These are phyloP conservation scores for Mustelus asterias DNA, from an alignment of 2,113 vertebrate genomes.

Conservation along the genomic window DNA sequence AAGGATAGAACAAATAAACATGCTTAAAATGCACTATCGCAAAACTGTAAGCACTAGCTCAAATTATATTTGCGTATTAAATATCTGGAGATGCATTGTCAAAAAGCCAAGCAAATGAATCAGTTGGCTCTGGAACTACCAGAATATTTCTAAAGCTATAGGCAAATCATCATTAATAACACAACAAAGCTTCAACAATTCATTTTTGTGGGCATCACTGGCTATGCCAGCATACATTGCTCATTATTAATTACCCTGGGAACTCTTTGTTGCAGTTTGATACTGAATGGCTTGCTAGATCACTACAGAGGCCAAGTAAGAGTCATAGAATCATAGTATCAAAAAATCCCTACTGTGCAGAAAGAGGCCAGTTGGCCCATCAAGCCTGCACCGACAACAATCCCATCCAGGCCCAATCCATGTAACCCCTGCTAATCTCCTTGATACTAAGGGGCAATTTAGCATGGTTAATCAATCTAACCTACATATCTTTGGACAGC, in stretches of 20 bases:
- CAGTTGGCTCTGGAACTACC: not conserved
- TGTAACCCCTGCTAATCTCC: no score
- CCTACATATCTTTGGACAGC: no score
- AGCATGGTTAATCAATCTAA: no score
- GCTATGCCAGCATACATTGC: not conserved
- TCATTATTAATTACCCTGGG: no score
- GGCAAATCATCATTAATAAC: not conserved
- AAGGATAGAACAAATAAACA: not conserved
- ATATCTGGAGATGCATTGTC: not conserved
- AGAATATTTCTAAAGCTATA: not conserved
- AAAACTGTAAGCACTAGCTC: conserved; percentile 4
- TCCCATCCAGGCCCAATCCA: no score
- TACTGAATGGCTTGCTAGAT: no score
- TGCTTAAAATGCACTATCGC: not conserved
- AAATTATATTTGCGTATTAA: not conserved
- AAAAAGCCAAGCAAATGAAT: not conserved
- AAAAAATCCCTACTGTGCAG: no score
- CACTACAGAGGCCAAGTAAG: not conserved
- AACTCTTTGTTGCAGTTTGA: no score
- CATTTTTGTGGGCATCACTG: not conserved
- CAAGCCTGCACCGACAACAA: no score
- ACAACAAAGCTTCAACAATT: not conserved
- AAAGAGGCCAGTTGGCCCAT: no score
- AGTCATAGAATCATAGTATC: not conserved
- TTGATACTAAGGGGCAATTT: no score